A percentile compares a stretch with the other conserved stretches of the same genome.
These are phyloP conservation scores for Micronycteris hirsuta DNA, from an alignment of 2,113 vertebrate genomes.

Conservation along the genomic window DNA sequence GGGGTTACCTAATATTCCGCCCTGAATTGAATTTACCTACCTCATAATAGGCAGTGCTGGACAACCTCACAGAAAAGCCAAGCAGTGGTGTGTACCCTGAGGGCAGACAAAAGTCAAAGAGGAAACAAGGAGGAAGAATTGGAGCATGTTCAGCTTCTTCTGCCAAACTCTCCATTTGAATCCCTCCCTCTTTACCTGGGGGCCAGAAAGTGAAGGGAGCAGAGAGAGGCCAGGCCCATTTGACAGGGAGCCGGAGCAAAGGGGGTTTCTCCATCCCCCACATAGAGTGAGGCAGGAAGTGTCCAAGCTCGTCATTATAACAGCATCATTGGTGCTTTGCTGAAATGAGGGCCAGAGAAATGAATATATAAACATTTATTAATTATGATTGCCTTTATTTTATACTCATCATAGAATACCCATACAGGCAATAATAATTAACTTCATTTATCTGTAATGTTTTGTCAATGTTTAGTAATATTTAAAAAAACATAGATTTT, in stretches of 20 bases:
- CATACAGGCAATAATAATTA: not conserved
- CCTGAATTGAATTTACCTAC: not conserved
- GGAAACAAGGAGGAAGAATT: not conserved
- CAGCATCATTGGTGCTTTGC: not conserved
- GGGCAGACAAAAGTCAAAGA: not conserved
- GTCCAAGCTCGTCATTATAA: not conserved
- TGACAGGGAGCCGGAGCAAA: not conserved
- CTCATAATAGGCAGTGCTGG: not conserved
- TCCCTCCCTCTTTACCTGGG: not conserved
- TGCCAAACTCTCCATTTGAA: not conserved
- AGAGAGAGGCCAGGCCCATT: not conserved
- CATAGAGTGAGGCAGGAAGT: not conserved
- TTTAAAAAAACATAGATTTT: not conserved
- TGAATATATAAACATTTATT: not conserved
- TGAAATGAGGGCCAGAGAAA: not conserved
- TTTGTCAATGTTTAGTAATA: not conserved
- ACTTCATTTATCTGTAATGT: not conserved
- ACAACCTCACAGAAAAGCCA: not conserved
- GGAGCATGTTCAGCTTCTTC: not conserved
- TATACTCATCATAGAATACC: not conserved
- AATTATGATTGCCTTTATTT: not conserved
- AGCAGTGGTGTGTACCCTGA: not conserved
- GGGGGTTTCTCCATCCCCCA: not conserved
- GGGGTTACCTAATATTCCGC: not conserved
- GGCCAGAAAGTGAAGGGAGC: not conserved